Percentiles rank a stretch among this genome's conserved stretches.
phyloP scores from a whole-genome alignment of 2,888 invertebrate species.

The Drosophila meridiana region DNA sequence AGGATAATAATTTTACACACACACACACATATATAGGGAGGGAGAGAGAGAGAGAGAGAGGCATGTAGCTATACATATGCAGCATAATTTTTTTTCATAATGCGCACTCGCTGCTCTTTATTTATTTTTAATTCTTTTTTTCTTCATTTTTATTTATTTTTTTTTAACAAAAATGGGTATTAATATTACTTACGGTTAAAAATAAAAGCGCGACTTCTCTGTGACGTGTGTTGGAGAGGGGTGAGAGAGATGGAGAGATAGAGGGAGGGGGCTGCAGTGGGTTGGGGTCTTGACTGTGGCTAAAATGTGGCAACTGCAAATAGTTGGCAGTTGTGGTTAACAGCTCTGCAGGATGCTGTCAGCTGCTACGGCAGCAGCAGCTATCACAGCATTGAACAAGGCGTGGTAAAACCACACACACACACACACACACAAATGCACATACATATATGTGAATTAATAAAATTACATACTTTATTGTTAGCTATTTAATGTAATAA shows the following conservation, averaged over 20 bases:
- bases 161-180: conserved; percentile 68
- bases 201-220: conserved; percentile 68
- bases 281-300: conserved; percentile 12
- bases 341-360: conserved; percentile 44
- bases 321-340: conserved; percentile 41
- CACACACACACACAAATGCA: not conserved
- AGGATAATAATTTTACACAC: conserved; percentile 77
- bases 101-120: conserved; percentile 34
- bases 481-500: not conserved
- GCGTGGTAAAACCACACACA: not conserved
- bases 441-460: not conserved
- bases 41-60: not conserved
- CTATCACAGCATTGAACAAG: conserved; percentile 32
- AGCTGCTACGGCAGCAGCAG: conserved; percentile 33
- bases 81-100: conserved; percentile 52
- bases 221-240: conserved; percentile 43
- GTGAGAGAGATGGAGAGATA: not conserved
- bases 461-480: not conserved
- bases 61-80: conserved; percentile 11
- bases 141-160: conserved; percentile 6
- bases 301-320: conserved; percentile 39
- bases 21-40: conserved; percentile 5
- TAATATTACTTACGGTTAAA: conserved; percentile 81
- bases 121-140: conserved; percentile 10
- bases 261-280: not conserved